Percentiles rank a stretch among this genome's conserved stretches.
phyloP scores from a whole-genome alignment of 2,888 invertebrate species.

The Isoperla grammatica region DNA sequence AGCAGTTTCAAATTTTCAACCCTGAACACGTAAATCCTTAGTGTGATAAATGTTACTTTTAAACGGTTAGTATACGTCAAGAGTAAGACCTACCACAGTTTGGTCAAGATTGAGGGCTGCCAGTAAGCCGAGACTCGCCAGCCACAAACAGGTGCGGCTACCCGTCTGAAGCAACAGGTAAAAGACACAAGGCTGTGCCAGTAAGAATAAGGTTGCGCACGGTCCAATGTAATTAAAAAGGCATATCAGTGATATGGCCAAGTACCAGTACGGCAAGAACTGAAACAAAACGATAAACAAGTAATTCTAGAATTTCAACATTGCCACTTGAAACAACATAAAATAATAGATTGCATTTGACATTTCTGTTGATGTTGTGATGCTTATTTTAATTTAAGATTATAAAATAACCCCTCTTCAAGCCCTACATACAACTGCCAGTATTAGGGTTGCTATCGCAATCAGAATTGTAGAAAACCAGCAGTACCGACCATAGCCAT shows the following conservation, averaged over 20 bases:
- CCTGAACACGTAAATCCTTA: no score
- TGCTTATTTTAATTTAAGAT: neutral
- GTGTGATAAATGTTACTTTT: no score
- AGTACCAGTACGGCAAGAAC: slow-evolving; percentile 52
- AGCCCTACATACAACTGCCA: no score
- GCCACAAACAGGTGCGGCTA: slow-evolving; percentile 51
- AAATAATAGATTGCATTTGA: no score
- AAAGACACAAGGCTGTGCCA: slow-evolving; percentile 53
- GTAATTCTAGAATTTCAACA: no score
- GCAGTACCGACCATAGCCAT: no score
- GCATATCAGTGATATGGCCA: slow-evolving; percentile 47
- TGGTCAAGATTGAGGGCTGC: slow-evolving; percentile 48
- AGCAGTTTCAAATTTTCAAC: no score
- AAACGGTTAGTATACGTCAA: no score
- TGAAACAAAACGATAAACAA: slow-evolving; percentile 36
- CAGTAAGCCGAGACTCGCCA: slow-evolving; percentile 48
- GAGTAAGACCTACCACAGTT: slow-evolving; percentile 3
- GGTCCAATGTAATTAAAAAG: slow-evolving; percentile 47
- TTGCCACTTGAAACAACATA: no score
- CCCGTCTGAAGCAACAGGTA: slow-evolving; percentile 47
- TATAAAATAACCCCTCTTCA: no score
- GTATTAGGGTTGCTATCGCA: no score
- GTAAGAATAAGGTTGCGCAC: slow-evolving; percentile 47
- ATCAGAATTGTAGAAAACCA: no score
- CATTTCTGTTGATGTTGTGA: neutral